Conservation (phyloP, 2,797 vertebrate genomes). For the Dicrostonyx torquatus region DNA sequence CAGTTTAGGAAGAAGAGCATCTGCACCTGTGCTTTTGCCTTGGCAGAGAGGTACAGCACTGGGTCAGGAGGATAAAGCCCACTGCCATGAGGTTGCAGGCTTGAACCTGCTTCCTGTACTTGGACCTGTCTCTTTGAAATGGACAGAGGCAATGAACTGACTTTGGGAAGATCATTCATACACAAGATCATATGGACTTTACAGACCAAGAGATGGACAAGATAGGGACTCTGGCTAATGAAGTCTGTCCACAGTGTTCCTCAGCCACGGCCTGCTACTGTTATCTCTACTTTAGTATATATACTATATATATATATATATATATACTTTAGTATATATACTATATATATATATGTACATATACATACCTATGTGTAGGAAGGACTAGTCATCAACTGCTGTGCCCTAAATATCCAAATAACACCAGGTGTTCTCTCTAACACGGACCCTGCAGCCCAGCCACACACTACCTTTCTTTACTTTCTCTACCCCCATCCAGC, state of each 20-base stretch:
- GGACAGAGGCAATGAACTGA: background rate
- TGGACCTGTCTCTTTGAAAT: background rate
- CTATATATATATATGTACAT: no score
- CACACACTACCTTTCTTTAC: background rate
- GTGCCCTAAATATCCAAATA: background rate
- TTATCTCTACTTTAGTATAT: background rate
- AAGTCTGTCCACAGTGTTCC: background rate
- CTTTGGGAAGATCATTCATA: background rate
- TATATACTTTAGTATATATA: no score
- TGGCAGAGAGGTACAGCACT: background rate
- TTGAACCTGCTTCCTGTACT: background rate
- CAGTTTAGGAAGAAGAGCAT: background rate
- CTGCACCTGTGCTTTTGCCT: background rate
- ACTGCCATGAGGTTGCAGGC: background rate
- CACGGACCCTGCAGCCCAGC: background rate
- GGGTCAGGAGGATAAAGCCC: background rate
- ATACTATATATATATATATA: no score
- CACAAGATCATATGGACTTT: background rate
- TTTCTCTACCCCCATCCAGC: background rate
- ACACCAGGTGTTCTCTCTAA: background rate
- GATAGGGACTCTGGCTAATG: background rate
- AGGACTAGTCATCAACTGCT: background rate
- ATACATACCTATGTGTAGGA: background rate
- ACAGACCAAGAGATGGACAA: background rate
- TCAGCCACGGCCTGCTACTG: background rate